Conservation (phyloP, 2,113 vertebrate species). For the Tiliqua scincoides region DNA sequence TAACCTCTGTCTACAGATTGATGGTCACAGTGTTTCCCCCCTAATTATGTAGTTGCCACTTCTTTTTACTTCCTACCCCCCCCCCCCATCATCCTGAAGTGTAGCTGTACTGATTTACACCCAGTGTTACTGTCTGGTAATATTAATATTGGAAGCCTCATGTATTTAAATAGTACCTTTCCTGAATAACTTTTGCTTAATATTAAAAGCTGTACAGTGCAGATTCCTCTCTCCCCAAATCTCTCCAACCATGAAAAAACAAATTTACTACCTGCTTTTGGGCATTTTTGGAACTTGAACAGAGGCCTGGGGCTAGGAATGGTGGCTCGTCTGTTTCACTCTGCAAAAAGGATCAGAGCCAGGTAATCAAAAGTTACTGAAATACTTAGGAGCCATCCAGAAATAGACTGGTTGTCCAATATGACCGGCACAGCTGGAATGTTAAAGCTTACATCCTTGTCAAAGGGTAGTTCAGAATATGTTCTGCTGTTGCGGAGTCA, state of each 20-base stretch:
- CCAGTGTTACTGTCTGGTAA: not conserved
- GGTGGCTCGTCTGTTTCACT: not conserved
- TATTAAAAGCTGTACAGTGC: not conserved
- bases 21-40: not conserved
- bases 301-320: not conserved
- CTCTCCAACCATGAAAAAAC: not conserved
- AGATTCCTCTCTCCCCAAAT: not conserved
- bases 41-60: not conserved
- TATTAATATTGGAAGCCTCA: not conserved
- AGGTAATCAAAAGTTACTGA: not conserved
- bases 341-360: not conserved
- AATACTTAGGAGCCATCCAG: not conserved
- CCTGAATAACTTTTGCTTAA: not conserved
- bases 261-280: not conserved
- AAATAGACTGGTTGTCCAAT: not conserved
- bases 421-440: too few species aligned
- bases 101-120: not conserved
- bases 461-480: not conserved
- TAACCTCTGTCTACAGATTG: not conserved
- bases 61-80: not conserved
- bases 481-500: not conserved
- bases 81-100: not conserved
- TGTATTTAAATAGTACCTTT: not conserved
- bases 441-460: not conserved
- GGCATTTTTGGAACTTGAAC: not conserved